Conservation (phyloP, 2,113 vertebrate genomes). For the Galbula dea region DNA sequence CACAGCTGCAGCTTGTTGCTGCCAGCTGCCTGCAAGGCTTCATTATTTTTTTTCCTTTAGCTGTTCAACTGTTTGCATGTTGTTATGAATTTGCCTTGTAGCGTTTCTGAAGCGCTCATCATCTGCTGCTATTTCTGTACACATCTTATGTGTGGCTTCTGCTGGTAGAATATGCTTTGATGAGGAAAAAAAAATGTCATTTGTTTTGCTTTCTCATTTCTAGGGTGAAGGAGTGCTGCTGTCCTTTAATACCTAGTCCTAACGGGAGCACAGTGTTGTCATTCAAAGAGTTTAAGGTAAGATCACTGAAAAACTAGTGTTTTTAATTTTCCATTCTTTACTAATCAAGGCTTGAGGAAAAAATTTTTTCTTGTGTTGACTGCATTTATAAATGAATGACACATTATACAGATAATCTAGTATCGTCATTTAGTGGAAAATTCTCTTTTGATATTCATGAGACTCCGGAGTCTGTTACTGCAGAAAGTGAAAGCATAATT, state of each 20-base stretch:
- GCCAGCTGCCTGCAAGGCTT: neutral
- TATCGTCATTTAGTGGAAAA: neutral
- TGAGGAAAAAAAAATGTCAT: neutral
- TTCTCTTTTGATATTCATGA: neutral
- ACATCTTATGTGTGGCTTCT: neutral
- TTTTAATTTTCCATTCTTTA: neutral
- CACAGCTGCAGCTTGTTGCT: neutral
- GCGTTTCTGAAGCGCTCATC: neutral
- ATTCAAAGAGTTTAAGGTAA: conserved; percentile 68
- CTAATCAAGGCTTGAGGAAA: neutral
- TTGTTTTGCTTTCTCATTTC: neutral
- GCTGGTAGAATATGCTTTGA: neutral
- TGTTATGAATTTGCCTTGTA: neutral
- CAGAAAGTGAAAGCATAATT: neutral
- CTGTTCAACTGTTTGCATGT: neutral
- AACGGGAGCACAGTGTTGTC: conserved; percentile 71
- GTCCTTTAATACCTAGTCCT: conserved; percentile 72
- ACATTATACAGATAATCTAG: neutral
- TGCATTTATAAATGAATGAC: neutral
- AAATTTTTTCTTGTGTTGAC: neutral
- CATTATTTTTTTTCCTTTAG: neutral
- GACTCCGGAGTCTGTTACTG: neutral
- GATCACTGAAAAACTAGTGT: neutral
- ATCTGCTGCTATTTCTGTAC: neutral
- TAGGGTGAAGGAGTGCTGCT: conserved; percentile 73